phyloP scores from a whole-genome alignment of 2,113 vertebrate genomes.

The Gallinago jamesoni region DNA sequence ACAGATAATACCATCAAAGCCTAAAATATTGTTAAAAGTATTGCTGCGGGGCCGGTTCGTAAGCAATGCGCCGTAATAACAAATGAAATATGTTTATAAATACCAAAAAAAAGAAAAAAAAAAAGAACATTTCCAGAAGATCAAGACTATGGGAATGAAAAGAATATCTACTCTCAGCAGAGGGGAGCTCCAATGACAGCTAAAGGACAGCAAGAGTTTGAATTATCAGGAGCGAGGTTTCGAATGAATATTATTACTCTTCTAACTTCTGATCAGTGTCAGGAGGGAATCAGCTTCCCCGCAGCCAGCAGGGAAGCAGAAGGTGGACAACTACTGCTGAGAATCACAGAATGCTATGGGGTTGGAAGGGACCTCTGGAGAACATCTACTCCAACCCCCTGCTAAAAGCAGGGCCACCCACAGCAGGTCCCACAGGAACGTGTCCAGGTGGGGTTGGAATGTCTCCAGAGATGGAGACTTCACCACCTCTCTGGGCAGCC shows the following conservation, averaged over 20 bases:
- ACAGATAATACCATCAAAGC: constrained; percentile 39
- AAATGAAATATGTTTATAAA: background rate
- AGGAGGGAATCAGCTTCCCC: background rate
- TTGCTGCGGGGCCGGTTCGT: background rate
- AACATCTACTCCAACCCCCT: too few relatives aligned
- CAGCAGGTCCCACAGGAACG: too few relatives aligned
- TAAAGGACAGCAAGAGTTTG: background rate
- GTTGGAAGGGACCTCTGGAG: too few relatives aligned
- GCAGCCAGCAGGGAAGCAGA: background rate
- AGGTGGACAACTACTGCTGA: background rate
- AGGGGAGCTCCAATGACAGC: background rate
- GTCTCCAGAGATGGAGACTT: too few relatives aligned
- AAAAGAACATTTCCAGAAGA: background rate
- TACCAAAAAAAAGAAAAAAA: background rate
- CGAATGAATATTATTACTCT: background rate
- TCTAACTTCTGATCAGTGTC: background rate
- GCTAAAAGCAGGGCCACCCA: too few relatives aligned
- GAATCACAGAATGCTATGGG: too few relatives aligned
- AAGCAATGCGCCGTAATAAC: background rate
- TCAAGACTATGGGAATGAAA: background rate
- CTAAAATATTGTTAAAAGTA: background rate
- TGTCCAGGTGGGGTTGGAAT: too few relatives aligned
- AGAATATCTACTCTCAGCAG: background rate
- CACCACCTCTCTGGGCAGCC: too few relatives aligned
- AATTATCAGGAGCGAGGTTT: background rate